Percentiles rank a stretch among this genome's conserved stretches.
These are phyloP conservation scores for Nemotelus pantherinus DNA, from an alignment of 2,888 invertebrate species.

Conservation along the genomic window DNA sequence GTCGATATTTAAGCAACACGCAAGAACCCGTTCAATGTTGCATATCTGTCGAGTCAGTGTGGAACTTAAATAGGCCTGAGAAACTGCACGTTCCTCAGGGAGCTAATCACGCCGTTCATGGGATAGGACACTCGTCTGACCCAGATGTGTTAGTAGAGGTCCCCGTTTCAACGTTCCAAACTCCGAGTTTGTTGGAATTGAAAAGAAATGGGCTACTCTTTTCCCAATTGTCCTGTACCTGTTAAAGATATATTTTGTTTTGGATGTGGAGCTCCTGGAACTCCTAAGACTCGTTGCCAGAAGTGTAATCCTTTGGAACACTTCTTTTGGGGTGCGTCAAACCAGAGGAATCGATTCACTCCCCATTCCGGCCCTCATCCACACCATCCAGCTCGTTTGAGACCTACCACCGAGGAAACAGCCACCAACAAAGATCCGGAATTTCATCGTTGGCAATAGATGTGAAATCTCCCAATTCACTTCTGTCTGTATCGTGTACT, in stretches of 20 bases:
- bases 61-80: neutral
- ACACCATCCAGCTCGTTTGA: neutral
- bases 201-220: no score
- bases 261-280: neutral
- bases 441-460: neutral
- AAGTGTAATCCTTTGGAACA: no score
- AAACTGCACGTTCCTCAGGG: neutral
- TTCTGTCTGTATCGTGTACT: neutral
- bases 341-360: no score
- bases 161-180: no score
- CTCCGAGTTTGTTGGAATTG: no score
- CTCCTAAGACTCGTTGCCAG: neutral
- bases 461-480: neutral
- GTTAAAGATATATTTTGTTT: neutral
- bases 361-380: no score
- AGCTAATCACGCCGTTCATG: no score
- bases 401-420: neutral
- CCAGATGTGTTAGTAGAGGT: no score
- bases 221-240: neutral
- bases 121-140: no score
- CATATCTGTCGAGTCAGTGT: neutral
- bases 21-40: slow-evolving; percentile 13
- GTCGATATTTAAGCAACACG: neutral
- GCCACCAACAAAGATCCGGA: slow-evolving; percentile 14
- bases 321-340: no score